Evolutionary conservation across 2,113 vertebrate species (phyloP), one percentile per base, ranked within the genome.

Genomic region (Pimephales promelas): DNA sequence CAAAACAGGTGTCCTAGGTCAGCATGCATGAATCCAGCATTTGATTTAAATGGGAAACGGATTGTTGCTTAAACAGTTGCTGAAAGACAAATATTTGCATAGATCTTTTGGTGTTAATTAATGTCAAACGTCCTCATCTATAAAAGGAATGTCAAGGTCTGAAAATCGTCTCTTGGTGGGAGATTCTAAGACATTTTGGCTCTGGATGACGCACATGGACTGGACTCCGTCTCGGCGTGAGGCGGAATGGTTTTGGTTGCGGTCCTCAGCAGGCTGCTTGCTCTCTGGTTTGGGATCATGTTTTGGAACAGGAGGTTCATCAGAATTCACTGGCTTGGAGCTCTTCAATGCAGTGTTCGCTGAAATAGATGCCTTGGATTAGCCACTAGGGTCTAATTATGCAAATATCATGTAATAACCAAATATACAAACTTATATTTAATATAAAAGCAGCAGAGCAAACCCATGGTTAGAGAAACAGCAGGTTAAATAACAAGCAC

Each of bases 61-160:
- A 76, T 28, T 36, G 36, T 59, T 5, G 34, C 54, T 59, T 77
- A 34, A 77, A 24, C 2, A 20, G 20, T 22, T 36, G 34, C 31
- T 13, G 11, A 80, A 45, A 71, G 36, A 47, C 26, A 24, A 70
- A 74, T 24, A 62, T 62, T 28, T 74, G 40, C 26, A 73, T n/a
- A 62, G 64, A 56, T 78, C 62, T 59, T 26, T 10, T 56, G 59
- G 76, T 74, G 52, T 61, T 68, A 18, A 36, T 24, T 49, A 31
- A 49, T 16, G 78, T 84, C 86, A 83, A 62, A 64, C 86, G 1
- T 90, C 92, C 3, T 94, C 92, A 49, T 95, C 94, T 14, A 94
- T 95, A 84, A 88, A 95, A n/a, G 94, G 94, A 54, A 95, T 95
- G 84, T 95, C 95, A 31, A 96, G 93, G 61, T 97, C 87, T 0